phyloP scores from a whole-genome alignment of 2,113 vertebrate genomes.

The Embiotoca jacksoni region DNA sequence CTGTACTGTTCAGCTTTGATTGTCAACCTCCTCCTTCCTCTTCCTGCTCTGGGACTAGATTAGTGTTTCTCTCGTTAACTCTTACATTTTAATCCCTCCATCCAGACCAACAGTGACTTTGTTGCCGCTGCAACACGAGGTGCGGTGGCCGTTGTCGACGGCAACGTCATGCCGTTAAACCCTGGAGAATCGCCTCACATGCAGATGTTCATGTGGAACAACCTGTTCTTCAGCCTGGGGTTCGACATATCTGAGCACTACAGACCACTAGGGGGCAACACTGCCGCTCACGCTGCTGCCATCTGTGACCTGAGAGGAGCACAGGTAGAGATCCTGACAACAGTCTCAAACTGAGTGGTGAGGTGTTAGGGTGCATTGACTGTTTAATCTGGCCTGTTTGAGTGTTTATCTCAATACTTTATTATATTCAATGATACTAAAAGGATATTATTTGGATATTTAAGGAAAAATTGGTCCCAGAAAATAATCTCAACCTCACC shows the following conservation, averaged over 20 bases:
- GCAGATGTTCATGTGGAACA: slow-evolving; percentile 99
- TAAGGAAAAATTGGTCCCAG: no score
- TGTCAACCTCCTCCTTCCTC: background rate
- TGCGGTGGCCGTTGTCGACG: slow-evolving; percentile 93
- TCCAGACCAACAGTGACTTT: slow-evolving; percentile 95
- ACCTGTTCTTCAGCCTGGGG: slow-evolving; percentile 96
- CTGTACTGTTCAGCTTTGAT: background rate
- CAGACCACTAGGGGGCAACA: slow-evolving; percentile 91
- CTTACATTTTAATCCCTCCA: background rate
- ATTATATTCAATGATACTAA: no score
- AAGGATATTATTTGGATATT: no score
- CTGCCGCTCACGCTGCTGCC: slow-evolving; percentile 92
- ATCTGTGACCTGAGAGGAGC: slow-evolving; percentile 93
- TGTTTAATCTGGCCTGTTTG: background rate
- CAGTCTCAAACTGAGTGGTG: background rate
- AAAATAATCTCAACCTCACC: no score
- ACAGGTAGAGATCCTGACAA: slow-evolving; percentile 69
- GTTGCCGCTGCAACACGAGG: slow-evolving; percentile 91
- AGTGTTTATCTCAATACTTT: background rate
- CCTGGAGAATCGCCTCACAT: slow-evolving; percentile 92
- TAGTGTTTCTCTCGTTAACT: background rate
- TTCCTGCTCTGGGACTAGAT: background rate
- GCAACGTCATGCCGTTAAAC: slow-evolving; percentile 96
- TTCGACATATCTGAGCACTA: slow-evolving; percentile 95
- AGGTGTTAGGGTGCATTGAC: background rate